phyloP scores from a whole-genome alignment of 1,140 invertebrate species.

The Spodoptera frugiperda region DNA sequence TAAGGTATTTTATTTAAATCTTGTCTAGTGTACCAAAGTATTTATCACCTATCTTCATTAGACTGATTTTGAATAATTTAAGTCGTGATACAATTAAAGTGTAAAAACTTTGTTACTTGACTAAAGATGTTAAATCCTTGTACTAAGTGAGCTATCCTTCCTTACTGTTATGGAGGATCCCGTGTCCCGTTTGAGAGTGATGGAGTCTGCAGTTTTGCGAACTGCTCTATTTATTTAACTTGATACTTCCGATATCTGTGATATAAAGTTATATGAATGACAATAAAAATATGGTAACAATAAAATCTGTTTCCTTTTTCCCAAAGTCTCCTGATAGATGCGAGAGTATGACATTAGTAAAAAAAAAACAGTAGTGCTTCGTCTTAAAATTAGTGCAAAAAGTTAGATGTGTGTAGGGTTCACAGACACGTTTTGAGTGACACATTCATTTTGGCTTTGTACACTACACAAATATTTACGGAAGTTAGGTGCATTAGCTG shows the following conservation, averaged over 20 bases:
- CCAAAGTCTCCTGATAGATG: constrained; percentile 66
- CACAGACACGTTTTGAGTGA: constrained; percentile 27
- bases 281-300: constrained; percentile 79
- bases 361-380: constrained; percentile 8
- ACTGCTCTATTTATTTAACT: constrained; percentile 61
- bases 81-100: constrained; percentile 29
- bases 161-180: constrained; percentile 47
- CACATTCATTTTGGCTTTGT: constrained; percentile 19
- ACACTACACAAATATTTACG: constrained; percentile 13
- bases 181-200: constrained; percentile 48
- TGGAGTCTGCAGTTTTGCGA: constrained; percentile 60
- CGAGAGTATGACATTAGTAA: constrained; percentile 31
- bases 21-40: constrained; percentile 37
- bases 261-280: constrained; percentile 64
- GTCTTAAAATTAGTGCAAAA: not conserved
- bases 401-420: constrained; percentile 13
- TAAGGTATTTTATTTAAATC: constrained; percentile 31
- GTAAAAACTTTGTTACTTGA: constrained; percentile 33
- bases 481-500: constrained; percentile 13
- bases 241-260: constrained; percentile 67
- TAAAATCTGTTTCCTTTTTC: constrained; percentile 82
- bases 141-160: constrained; percentile 33
- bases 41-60: constrained; percentile 36
- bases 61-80: constrained; percentile 31
- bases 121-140: constrained; percentile 39